Conservation (phyloP, 2,888 invertebrate genomes). For the Arctia plantaginis region DNA sequence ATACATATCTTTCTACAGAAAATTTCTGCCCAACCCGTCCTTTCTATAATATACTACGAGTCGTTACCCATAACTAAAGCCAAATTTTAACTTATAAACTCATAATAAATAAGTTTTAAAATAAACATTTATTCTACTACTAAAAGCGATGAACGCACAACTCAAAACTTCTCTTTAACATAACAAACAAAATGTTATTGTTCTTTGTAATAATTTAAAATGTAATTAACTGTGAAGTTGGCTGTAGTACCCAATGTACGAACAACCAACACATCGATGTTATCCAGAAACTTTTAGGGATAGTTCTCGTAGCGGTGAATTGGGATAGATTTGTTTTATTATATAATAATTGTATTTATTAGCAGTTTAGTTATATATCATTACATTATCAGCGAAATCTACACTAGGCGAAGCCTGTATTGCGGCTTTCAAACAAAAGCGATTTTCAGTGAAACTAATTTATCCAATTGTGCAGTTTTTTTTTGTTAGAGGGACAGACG, state of each 20-base stretch:
- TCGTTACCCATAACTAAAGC: not conserved
- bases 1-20: not conserved
- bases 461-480: too few species aligned
- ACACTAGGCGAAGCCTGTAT: too few species aligned
- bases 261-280: not conserved
- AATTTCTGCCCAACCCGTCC: not conserved
- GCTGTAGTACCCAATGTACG: not conserved
- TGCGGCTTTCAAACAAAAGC: too few species aligned
- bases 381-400: too few species aligned
- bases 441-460: too few species aligned
- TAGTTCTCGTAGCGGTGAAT: not conserved
- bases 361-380: too few species aligned
- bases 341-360: not conserved
- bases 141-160: not conserved
- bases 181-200: not conserved
- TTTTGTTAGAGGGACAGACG: too few species aligned
- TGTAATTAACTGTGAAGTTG: slow-evolving; percentile 10
- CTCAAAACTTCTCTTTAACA: not conserved
- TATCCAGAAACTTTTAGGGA: not conserved
- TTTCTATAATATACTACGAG: not conserved
- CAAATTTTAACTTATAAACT: not conserved
- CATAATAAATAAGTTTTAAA: not conserved
- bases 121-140: not conserved
- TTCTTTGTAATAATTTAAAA: slow-evolving; percentile 6
- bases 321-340: not conserved